Base-by-base conservation (phyloP, 2,888 invertebrate genomes). In the Chaetoderma sp. region DNA sequence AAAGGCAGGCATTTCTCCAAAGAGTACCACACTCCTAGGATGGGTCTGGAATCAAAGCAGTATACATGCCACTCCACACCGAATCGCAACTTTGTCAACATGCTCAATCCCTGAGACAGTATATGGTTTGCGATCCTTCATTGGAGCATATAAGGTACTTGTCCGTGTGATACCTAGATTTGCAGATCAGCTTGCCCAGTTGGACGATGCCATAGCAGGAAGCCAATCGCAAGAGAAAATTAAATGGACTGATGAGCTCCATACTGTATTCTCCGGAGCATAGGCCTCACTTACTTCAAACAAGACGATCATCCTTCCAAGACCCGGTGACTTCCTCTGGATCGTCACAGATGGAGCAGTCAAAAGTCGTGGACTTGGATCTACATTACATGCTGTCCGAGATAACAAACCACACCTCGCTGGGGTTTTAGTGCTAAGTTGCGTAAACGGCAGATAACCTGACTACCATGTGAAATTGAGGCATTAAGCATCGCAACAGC, bases 391-490 rank as follows among this genome's bases (percentile, higher is more conserved):
- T 32, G 59, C 52, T 23, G 23, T 52, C n/a, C 50, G 52, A 5
- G 21, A 56, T 28, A 27, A 33, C 23, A 65, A 58, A 39, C 47
- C 18, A 18, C 27, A n/a, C 16, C 30, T 65, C 8, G 62, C 56
- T 16, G 63, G 62, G 18, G 63, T 58, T 36, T 66, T 5, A 49
- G 36, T 25, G 57, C 61, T 5, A 65, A 66, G 33, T 58, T 59
- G n/a, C 28, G 45, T 33, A 57, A 68, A 60, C 61, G 62, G 28
- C 72, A 75, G 55, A 63, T 63, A 16, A 64, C 49, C 4, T 73
- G 75, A 72, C 50, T 76, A 23, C 70, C 74, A n/a, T 76, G 75
- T 60, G 76, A 76, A 56, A 55, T 75, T 18, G 75, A 75, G 50
- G 74, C 75, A 5, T 50, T 75, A 4, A 30, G 44, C 6, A 75